These are phyloP conservation scores for Chinchilla lanigera DNA, from an alignment of 2,113 vertebrate genomes.

Conservation along the genomic window DNA sequence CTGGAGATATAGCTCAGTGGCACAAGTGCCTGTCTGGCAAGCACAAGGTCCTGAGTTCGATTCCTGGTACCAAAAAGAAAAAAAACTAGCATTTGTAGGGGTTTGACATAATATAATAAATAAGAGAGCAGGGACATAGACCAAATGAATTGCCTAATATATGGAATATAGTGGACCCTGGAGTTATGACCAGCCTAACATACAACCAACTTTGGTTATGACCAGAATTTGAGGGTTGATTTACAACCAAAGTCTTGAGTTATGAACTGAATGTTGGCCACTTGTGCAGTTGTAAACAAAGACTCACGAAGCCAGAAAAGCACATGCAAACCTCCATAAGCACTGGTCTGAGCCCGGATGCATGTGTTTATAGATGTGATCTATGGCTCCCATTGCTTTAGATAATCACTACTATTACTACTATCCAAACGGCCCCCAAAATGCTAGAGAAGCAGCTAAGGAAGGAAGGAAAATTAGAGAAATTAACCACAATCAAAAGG, in stretches of 20 bases:
- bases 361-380: neutral
- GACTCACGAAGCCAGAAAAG: neutral
- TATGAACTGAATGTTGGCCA: neutral
- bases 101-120: constrained; percentile 30
- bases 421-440: too few relatives aligned
- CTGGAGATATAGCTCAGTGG: too few relatives aligned
- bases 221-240: neutral
- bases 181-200: too few relatives aligned
- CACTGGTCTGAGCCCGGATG: neutral
- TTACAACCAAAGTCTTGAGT: neutral
- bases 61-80: too few relatives aligned
- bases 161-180: neutral
- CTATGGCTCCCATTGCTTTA: neutral
- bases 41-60: too few relatives aligned
- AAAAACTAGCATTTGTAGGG: too few relatives aligned
- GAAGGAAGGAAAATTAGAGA: too few relatives aligned
- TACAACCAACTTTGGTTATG: neutral
- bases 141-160: neutral
- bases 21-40: too few relatives aligned
- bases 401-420: neutral
- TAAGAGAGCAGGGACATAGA: neutral
- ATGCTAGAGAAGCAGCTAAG: too few relatives aligned
- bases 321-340: neutral
- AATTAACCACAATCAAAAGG: too few relatives aligned
- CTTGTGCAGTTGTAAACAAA: neutral